These are phyloP conservation scores for Mythimna vitellina DNA, from an alignment of 2,888 invertebrate genomes.

Conservation along the genomic window DNA sequence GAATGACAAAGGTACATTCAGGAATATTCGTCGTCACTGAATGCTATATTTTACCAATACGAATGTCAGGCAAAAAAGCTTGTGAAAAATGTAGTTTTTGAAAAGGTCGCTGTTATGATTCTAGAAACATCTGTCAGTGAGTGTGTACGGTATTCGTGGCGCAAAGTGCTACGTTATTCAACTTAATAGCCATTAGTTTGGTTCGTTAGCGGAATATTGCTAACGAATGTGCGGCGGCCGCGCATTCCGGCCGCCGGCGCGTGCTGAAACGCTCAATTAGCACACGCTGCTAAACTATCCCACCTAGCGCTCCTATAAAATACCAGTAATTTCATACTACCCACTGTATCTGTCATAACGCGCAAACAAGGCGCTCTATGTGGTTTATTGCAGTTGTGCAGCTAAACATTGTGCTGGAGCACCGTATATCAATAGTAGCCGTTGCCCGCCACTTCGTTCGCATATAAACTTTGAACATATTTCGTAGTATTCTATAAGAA, in stretches of 20 bases:
- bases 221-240: constrained; percentile 87
- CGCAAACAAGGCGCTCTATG: constrained; percentile 32
- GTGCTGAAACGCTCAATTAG: constrained; percentile 87
- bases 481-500: constrained; percentile 15
- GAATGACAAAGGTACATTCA: constrained; percentile 47
- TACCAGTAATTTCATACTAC: constrained; percentile 73
- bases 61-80: constrained; percentile 49
- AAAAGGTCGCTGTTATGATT: constrained; percentile 64
- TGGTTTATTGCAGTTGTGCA: constrained; percentile 20
- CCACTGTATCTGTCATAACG: constrained; percentile 48
- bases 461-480: constrained; percentile 24
- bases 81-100: constrained; percentile 47
- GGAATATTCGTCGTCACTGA: constrained; percentile 54
- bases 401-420: constrained; percentile 11
- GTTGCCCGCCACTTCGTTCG: constrained; percentile 5
- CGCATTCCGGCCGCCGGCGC: constrained; percentile 77
- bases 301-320: constrained; percentile 77
- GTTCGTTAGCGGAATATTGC: constrained; percentile 90
- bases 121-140: constrained; percentile 77
- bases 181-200: constrained; percentile 90
- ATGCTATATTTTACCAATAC: constrained; percentile 52
- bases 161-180: constrained; percentile 89
- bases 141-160: constrained; percentile 80
- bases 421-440: constrained; percentile 19
- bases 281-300: constrained; percentile 79